Percentiles rank a stretch among this genome's conserved stretches.
Conservation (phyloP, 1,140 invertebrate species). For the Dendrolimus kikuchii region DNA sequence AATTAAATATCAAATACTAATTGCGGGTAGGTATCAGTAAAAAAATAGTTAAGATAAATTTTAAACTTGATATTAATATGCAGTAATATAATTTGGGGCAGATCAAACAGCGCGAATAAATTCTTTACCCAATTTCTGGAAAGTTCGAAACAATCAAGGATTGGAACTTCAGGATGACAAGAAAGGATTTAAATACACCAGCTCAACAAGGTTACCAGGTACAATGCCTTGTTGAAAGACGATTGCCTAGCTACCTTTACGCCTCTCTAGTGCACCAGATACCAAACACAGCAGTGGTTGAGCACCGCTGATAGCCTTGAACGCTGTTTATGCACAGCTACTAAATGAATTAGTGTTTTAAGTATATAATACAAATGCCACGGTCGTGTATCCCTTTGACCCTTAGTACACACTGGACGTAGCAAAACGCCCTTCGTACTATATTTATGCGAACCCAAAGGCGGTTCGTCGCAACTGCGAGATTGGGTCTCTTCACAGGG, state of each 20-base stretch:
- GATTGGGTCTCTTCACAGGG: conserved; percentile 51
- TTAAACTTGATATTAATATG: too few relatives aligned
- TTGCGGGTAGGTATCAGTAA: too few relatives aligned
- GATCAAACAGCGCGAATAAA: too few relatives aligned
- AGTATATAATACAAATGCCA: conserved; percentile 23
- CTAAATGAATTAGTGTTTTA: conserved; percentile 20
- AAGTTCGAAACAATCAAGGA: not conserved
- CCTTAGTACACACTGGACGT: conserved; percentile 52
- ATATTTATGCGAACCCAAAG: conserved; percentile 46
- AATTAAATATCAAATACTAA: too few relatives aligned
- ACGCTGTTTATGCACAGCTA: conserved; percentile 34
- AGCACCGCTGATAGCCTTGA: conserved; percentile 45
- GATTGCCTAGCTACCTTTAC: conserved; percentile 56
- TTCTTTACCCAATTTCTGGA: conserved; percentile 1
- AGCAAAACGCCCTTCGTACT: conserved; percentile 45
- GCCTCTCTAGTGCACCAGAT: conserved; percentile 44
- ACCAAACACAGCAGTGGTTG: conserved; percentile 53
- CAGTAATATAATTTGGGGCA: too few relatives aligned
- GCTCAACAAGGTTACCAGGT: conserved; percentile 42
- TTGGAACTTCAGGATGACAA: not conserved
- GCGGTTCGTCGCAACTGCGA: conserved; percentile 39
- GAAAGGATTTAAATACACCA: conserved; percentile 4
- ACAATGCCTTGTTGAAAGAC: conserved; percentile 69
- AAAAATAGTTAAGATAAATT: too few relatives aligned
- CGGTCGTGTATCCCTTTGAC: conserved; percentile 39